Evolutionary conservation across 2,888 invertebrate genomes (phyloP).

Genomic region (Iselma pallidipennis): DNA sequence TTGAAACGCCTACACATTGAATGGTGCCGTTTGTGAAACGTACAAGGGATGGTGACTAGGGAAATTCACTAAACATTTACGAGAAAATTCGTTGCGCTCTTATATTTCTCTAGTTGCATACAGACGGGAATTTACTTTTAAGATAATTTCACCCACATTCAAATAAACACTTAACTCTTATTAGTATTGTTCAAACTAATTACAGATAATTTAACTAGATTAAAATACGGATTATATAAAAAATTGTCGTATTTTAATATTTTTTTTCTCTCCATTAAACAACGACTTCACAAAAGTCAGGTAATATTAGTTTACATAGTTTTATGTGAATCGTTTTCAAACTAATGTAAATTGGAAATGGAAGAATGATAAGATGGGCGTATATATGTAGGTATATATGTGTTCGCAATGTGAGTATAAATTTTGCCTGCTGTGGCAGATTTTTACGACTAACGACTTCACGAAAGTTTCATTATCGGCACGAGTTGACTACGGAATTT

Average conservation of each 20-base stretch:
- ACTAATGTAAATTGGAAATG: background rate
- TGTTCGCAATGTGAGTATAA: background rate
- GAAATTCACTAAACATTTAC: background rate
- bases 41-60: background rate
- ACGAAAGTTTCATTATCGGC: conserved; percentile 1
- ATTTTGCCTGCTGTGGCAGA: background rate
- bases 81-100: background rate
- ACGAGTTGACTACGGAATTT: background rate
- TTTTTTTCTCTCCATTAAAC: background rate
- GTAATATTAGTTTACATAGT: background rate
- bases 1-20: conserved; percentile 32
- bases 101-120: background rate
- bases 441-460: background rate
- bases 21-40: conserved; percentile 28
- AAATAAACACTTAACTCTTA: background rate
- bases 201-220: background rate
- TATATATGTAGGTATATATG: background rate
- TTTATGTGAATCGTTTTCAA: background rate
- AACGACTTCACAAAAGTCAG: background rate
- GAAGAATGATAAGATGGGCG: too few species aligned
- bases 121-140: background rate
- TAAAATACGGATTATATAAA: too few species aligned
- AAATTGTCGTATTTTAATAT: background rate
- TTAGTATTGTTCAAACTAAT: background rate
- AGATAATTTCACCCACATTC: background rate